Percentiles rank a stretch among this genome's conserved stretches.
Evolutionary conservation across 1,140 invertebrate species (phyloP).

Genomic region (Brachionus manjavacas): DNA sequence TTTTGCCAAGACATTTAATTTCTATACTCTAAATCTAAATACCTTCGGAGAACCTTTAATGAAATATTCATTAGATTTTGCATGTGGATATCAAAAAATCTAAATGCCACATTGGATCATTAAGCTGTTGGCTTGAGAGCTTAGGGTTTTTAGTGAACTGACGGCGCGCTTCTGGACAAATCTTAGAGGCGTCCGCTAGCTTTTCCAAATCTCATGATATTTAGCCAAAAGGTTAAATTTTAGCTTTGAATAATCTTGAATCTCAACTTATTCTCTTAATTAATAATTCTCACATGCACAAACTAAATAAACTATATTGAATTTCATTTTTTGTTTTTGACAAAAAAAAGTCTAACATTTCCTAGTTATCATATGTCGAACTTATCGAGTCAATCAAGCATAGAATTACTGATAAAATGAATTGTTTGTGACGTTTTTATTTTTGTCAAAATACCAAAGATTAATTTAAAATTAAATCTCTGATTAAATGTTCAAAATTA

Average conservation of each 20-base stretch:
- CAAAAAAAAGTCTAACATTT: neutral
- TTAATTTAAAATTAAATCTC: neutral
- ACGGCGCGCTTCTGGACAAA: neutral
- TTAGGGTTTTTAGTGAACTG: neutral
- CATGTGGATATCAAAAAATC: constrained; percentile 18
- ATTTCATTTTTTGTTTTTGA: neutral
- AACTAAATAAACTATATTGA: neutral
- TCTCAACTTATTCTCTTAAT: neutral
- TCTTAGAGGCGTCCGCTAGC: neutral
- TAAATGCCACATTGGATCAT: constrained; percentile 3
- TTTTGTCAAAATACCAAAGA: constrained; percentile 7
- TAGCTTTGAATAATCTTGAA: neutral
- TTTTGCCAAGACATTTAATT: neutral
- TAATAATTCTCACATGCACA: neutral
- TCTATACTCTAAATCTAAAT: constrained; percentile 1
- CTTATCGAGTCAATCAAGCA: constrained; percentile 4
- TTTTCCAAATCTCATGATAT: neutral
- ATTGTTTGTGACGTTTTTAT: neutral
- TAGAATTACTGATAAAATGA: constrained; percentile 10
- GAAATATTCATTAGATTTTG: neutral
- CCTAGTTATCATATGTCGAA: constrained; percentile 19
- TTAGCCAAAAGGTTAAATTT: neutral
- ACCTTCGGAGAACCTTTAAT: constrained; percentile 6
- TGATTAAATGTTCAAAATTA: neutral
- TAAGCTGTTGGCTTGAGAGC: neutral